These are phyloP conservation scores for Apodemus speciosus DNA, from an alignment of 2,113 vertebrate species.

Conservation along the genomic window DNA sequence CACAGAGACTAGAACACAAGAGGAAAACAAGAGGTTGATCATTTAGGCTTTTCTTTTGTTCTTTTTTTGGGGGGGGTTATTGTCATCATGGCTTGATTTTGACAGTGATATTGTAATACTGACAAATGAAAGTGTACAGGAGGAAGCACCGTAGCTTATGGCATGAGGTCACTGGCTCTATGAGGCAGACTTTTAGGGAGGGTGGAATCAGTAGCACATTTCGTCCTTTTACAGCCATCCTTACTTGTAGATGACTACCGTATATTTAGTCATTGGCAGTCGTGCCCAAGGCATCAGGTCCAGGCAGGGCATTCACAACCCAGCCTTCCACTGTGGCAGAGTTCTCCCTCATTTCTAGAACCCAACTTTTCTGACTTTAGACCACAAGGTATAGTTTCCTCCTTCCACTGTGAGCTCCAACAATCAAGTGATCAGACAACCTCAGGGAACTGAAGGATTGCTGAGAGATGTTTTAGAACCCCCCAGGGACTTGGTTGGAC, in stretches of 20 bases:
- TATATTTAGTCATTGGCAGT: background rate
- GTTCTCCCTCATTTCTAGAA: background rate
- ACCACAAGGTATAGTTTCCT: background rate
- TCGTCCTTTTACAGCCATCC: background rate
- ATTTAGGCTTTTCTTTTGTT: background rate
- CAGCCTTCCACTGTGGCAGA: background rate
- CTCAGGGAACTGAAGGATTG: background rate
- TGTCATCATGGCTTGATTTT: constrained; percentile 3
- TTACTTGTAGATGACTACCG: background rate
- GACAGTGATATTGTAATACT: background rate
- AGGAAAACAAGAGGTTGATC: background rate
- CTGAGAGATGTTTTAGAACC: background rate
- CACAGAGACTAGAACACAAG: background rate
- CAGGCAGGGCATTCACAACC: background rate
- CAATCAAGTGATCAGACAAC: background rate
- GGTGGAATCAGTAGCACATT: background rate
- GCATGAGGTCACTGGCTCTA: background rate
- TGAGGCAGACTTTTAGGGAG: background rate
- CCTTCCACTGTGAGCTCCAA: background rate
- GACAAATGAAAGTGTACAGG: background rate
- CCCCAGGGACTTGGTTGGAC: background rate
- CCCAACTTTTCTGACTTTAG: background rate
- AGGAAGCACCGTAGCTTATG: background rate
- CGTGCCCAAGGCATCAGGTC: background rate
- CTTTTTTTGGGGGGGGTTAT: background rate